Base-by-base conservation (phyloP, 1,140 invertebrate species). In the Branchinecta lynchi region DNA sequence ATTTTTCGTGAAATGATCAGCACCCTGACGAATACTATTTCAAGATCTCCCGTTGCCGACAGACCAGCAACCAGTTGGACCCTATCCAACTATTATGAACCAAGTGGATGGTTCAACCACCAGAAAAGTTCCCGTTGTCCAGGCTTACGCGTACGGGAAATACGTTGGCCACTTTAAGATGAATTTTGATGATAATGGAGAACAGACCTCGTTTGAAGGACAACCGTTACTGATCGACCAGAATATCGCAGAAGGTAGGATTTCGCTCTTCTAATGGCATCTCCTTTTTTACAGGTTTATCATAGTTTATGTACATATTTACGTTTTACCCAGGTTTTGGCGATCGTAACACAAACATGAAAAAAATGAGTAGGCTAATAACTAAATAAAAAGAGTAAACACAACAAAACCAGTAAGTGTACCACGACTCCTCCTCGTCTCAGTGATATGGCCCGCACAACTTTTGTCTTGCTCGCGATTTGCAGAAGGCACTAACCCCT, bases 121-220 rank as follows among this genome's bases (percentile, higher is more conserved):
- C 17, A 85, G 85, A 75, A 81, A 82, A 70, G 89, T 89, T 0
- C 87, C 90, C 0, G 90, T 93, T 3, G 92, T 95, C 0, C 93
- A 96, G 79, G 92, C 91, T 5, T 95, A 89, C 75, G 89, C 90
- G 0, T 93, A 89, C 75, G 93, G 92, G 0, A 95, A 96, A 80
- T 96, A 96, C 77, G 78, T 96, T 32, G 93, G 93, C 0, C 83
- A 86, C 75, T 76, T 96, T 3, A 82, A 85, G 44, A 72, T 90
- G 0, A 78, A 81, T 32, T 93, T 95, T 75, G 82, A 95, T 77
- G 75, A 78, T 0, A 73, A 84, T 2, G 91, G 92, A n/a, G 86
- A 92, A 76, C 78, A 95, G 3, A 77, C 80, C 0, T 73, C 77
- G 3, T 87, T 85, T 74, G 75, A 80, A 65, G 93, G 93, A 17